Evolutionary conservation across 2,888 invertebrate species (phyloP).

Genomic region (Hypsopygia costalis): DNA sequence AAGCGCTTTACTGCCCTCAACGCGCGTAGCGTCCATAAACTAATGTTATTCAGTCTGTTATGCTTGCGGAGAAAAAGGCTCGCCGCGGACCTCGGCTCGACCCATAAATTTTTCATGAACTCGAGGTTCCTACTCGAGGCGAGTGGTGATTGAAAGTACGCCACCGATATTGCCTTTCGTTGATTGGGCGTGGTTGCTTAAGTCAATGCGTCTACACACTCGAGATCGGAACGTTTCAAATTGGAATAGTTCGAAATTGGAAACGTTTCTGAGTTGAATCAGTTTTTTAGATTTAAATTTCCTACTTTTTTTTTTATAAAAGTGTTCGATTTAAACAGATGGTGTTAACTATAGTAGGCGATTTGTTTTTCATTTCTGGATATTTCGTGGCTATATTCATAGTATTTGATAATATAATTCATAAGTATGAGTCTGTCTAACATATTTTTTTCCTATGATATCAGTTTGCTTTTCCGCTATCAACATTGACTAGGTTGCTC

Average conservation of each 20-base stretch:
- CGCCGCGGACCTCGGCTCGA: slow-evolving; percentile 19
- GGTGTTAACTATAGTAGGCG: no score
- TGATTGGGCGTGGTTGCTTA: slow-evolving; percentile 36
- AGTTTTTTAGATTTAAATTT: no score
- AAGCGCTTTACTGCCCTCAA: slow-evolving; percentile 43
- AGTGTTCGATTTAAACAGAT: no score
- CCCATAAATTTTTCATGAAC: slow-evolving; percentile 76
- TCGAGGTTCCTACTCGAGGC: slow-evolving; percentile 24
- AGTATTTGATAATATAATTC: no score
- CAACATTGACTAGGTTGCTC: no score
- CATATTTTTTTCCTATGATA: no score
- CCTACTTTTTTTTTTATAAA: no score
- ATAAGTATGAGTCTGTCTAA: no score
- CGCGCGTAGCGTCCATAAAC: slow-evolving; percentile 57
- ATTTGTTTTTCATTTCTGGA: no score
- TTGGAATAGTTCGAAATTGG: slow-evolving; percentile 14
- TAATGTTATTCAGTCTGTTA: slow-evolving; percentile 66
- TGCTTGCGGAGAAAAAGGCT: slow-evolving; percentile 41
- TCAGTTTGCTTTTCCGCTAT: no score
- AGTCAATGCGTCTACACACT: slow-evolving; percentile 17
- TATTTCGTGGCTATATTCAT: no score
- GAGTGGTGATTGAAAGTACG: slow-evolving; percentile 66
- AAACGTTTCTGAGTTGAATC: neutral
- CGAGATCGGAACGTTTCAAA: slow-evolving; percentile 11
- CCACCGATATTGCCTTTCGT: slow-evolving; percentile 47